phyloP scores from a whole-genome alignment of 2,113 vertebrate species.

The Cynocephalus volans region DNA sequence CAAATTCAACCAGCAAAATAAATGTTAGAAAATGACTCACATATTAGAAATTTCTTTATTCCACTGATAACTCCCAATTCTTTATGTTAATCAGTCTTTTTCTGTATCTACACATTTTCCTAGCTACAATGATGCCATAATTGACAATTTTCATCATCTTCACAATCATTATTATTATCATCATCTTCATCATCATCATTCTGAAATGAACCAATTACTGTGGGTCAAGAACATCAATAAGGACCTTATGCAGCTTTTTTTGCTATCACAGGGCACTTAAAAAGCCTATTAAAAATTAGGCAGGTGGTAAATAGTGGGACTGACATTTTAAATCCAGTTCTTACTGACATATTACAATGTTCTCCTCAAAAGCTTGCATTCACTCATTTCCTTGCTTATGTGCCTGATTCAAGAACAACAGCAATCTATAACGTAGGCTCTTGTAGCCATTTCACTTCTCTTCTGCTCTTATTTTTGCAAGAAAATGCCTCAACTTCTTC shows the following conservation, averaged over 20 bases:
- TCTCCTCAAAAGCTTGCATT: neutral
- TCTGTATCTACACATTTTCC: neutral
- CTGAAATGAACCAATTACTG: constrained; percentile 9
- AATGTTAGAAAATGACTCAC: neutral
- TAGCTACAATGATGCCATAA: neutral
- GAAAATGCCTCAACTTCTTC: neutral
- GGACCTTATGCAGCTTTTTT: neutral
- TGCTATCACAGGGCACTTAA: constrained; percentile 23
- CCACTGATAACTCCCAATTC: neutral
- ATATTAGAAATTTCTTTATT: neutral
- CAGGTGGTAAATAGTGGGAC: constrained; percentile 70
- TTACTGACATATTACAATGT: neutral
- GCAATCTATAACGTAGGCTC: neutral
- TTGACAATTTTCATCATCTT: neutral
- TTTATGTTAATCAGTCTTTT: neutral
- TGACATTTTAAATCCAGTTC: constrained; percentile 7
- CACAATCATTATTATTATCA: neutral
- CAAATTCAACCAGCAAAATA: neutral
- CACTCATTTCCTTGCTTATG: neutral
- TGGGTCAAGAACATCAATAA: neutral
- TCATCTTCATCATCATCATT: neutral
- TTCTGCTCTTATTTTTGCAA: neutral
- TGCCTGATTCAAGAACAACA: neutral
- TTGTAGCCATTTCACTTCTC: neutral
- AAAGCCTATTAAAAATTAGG: constrained; percentile 51